Base-by-base conservation (phyloP, 2,888 invertebrate species). In the Latrodectus elegans region DNA sequence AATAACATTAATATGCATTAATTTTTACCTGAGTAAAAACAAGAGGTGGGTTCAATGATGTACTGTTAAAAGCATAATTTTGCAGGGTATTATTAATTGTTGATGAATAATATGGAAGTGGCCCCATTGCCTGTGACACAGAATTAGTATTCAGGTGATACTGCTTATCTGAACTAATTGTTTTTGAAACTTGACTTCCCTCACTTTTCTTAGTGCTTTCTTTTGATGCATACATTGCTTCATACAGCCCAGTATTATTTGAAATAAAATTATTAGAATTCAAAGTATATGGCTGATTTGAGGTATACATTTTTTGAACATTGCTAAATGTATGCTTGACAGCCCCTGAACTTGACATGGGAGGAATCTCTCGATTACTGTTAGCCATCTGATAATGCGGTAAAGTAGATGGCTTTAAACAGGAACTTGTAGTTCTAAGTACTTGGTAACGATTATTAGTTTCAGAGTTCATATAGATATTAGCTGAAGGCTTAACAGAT, bases 21-120 rank as follows among this genome's bases (percentile, higher is more conserved):
- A 55, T 12, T 49, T 22, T 77, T 73, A 87, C 86, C 68, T 81
- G 86, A 38, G 75, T 64, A 52, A 70, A 86, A 17, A 72, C 14
- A n/a, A 80, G 86, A 4, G 72, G 15, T n/a, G 71, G 53, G 77
- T 70, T 80, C 9, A 68, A n/a, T 11, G 80, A 14, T 11, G 55
- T 52, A 22, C 52, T 64, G 6, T 71, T 64, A 53, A 87, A 71
- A n/a, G 76, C 52, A 12, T 72, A 68, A 60, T 52, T 68, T 60
- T 78, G 78, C 60, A 79, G 8, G 10, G 14, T 10, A 8, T 67
- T 60, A n/a, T 51, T 26, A 74, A 73, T 74, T 9, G 71, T 55
- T 26, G 26, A 65, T 12, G 55, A 12, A 51, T 67, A 70, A 49
- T 72, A 55, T 2, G 55, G 10, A n/a, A 68, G 49, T 10, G 72